Evolutionary conservation across 2,888 invertebrate genomes (phyloP).

Genomic region (Tachina fera): DNA sequence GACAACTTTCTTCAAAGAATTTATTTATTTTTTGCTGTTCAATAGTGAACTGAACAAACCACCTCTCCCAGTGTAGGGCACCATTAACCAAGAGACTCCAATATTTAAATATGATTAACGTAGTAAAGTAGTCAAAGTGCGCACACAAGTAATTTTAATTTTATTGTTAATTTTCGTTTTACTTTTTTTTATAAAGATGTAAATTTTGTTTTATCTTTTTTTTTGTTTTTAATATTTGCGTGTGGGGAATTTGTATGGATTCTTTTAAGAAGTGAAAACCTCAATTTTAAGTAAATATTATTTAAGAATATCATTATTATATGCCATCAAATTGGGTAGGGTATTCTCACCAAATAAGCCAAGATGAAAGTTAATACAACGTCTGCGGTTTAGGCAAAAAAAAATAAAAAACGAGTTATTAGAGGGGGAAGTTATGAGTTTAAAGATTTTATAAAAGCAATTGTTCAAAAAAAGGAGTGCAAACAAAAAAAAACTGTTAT

Average conservation of each 20-base stretch:
- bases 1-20: background rate
- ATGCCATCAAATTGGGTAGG: constrained; percentile 26
- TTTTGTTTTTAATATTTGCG: constrained; percentile 20
- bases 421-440: background rate
- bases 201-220: constrained; percentile 33
- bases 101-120: constrained; percentile 68
- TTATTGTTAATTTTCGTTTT: constrained; percentile 39
- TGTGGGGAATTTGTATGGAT: constrained; percentile 60
- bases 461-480: no score
- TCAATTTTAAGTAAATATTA: constrained; percentile 68
- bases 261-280: constrained; percentile 66
- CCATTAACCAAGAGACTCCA: constrained; percentile 23
- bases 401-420: background rate
- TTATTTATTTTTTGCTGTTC: no score
- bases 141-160: constrained; percentile 68
- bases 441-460: background rate
- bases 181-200: constrained; percentile 52
- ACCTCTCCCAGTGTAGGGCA: background rate
- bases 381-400: constrained; percentile 52
- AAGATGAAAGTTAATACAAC: constrained; percentile 20
- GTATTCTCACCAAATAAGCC: constrained; percentile 45
- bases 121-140: constrained; percentile 65
- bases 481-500: no score
- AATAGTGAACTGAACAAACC: background rate
- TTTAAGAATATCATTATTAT: constrained; percentile 48